Conservation (phyloP, 2,888 invertebrate species). For the Netelia virgata region DNA sequence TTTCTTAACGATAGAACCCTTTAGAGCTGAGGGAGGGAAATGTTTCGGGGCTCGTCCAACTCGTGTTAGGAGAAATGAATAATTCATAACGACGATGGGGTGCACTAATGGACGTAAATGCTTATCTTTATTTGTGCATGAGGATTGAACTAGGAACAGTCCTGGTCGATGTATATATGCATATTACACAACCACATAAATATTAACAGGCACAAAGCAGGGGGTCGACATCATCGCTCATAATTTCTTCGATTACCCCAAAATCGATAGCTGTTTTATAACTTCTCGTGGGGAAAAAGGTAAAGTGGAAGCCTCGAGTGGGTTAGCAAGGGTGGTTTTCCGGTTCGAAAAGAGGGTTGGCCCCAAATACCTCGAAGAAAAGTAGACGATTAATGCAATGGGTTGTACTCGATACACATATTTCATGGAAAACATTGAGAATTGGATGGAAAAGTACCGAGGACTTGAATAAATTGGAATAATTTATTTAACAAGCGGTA, state of each 20-base stretch:
- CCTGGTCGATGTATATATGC: conserved; percentile 61
- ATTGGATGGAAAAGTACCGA: background rate
- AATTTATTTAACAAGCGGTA: no score
- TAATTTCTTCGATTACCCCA: conserved; percentile 73
- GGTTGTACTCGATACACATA: no score
- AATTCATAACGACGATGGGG: background rate
- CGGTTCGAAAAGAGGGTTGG: background rate
- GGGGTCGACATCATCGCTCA: conserved; percentile 59
- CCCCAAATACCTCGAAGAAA: background rate
- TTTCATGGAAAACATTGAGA: background rate
- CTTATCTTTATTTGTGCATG: conserved; percentile 27
- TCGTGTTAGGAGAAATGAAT: background rate
- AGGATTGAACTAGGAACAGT: conserved; percentile 74
- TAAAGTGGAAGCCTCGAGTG: conserved; percentile 18
- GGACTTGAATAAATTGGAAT: no score
- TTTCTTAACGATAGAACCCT: no score
- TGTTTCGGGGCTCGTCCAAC: background rate
- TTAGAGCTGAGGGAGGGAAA: background rate
- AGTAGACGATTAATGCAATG: background rate
- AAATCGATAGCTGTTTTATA: conserved; percentile 70
- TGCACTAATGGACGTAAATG: conserved; percentile 42
- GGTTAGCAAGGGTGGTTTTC: conserved; percentile 21
- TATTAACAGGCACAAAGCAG: conserved; percentile 12
- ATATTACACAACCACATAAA: background rate
- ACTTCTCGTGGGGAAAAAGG: conserved; percentile 11